A percentile compares a stretch with the other conserved stretches of the same genome.
These are phyloP conservation scores for Cetoscarus ocellatus DNA, from an alignment of 2,797 vertebrate species.

Conservation along the genomic window DNA sequence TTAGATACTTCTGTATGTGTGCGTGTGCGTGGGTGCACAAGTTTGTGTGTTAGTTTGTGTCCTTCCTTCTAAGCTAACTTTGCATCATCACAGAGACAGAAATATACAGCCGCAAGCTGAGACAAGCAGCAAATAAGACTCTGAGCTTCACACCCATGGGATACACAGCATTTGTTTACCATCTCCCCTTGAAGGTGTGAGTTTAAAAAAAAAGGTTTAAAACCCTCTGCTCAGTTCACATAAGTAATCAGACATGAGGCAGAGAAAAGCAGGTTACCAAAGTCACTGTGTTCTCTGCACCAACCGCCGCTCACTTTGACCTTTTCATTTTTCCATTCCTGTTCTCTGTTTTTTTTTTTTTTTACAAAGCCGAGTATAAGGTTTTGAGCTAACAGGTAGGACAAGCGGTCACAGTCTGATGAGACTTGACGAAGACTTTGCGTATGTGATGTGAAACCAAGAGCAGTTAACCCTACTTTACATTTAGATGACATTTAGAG, in stretches of 20 bases:
- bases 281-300: conserved; percentile 49
- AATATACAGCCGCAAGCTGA: conserved; percentile 77
- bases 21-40: conserved; percentile 23
- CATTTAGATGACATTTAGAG: conserved; percentile 16
- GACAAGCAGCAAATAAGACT: conserved; percentile 69
- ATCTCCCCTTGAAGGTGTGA: conserved; percentile 74
- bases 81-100: conserved; percentile 79
- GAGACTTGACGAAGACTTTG: conserved; percentile 7
- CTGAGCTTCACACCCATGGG: conserved; percentile 77
- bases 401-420: conserved; percentile 10
- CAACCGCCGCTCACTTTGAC: conserved; percentile 72
- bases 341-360: conserved; percentile 19
- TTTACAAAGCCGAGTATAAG: conserved; percentile 28
- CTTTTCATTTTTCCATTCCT: conserved; percentile 81
- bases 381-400: conserved; percentile 33
- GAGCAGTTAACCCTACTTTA: conserved; percentile 2
- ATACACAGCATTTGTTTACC: conserved; percentile 82
- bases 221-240: conserved; percentile 53
- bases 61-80: conserved; percentile 73
- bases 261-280: conserved; percentile 57
- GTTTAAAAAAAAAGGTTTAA: conserved; percentile 39
- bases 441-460: conserved; percentile 42
- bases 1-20: conserved; percentile 50
- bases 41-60: conserved; percentile 33
- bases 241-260: conserved; percentile 36